A percentile compares a stretch with the other conserved stretches of the same genome.
phyloP scores from a whole-genome alignment of 2,113 vertebrate species.

The Atrichornis clamosus region DNA sequence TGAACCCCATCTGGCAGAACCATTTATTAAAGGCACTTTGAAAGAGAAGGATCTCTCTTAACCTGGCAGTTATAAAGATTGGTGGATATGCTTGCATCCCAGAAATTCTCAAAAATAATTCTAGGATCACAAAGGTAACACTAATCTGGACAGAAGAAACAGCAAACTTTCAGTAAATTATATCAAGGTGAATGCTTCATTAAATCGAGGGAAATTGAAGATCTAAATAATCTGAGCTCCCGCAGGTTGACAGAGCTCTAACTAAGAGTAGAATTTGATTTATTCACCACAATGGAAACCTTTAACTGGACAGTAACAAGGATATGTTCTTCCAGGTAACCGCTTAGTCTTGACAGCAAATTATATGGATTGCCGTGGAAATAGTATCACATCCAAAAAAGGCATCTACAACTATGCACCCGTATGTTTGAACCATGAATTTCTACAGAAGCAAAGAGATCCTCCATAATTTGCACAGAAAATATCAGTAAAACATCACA shows the following conservation, averaged over 20 bases:
- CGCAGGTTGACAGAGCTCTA: neutral
- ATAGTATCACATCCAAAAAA: neutral
- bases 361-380: neutral
- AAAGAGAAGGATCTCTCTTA: neutral
- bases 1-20: neutral
- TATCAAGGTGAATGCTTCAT: neutral
- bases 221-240: neutral
- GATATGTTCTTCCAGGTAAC: neutral
- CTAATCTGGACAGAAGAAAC: neutral
- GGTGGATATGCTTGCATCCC: neutral
- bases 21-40: neutral
- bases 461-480: neutral
- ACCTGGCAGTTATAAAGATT: neutral
- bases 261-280: neutral
- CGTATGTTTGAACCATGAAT: neutral
- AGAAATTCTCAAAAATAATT: neutral
- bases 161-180: neutral
- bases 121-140: neutral
- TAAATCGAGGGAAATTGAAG: neutral
- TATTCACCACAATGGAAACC: neutral
- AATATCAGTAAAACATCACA: conserved; percentile 1
- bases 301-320: neutral
- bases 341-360: neutral
- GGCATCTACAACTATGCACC: neutral
- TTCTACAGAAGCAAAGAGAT: neutral